phyloP scores from a whole-genome alignment of 1,140 invertebrate species.

The Sitobion miscanthi region DNA sequence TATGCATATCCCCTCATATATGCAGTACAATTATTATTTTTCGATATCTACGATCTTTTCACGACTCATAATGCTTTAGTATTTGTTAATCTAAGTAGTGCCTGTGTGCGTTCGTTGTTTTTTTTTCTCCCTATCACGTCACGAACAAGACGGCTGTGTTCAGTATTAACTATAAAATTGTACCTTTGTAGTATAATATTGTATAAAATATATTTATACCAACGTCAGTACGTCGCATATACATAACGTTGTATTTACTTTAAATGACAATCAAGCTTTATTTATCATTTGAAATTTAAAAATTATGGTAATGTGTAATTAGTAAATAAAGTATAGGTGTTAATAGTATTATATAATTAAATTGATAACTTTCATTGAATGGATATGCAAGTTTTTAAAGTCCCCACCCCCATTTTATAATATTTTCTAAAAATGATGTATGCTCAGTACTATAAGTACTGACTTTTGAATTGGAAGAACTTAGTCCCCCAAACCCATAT shows the following conservation, averaged over 20 bases:
- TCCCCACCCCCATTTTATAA: too few species aligned
- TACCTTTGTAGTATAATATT: background rate
- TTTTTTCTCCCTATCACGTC: background rate
- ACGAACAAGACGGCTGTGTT: background rate
- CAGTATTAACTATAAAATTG: background rate
- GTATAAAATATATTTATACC: too few species aligned
- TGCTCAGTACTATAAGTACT: too few species aligned
- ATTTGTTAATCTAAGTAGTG: background rate
- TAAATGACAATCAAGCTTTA: background rate
- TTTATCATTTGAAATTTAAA: background rate
- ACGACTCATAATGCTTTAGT: background rate
- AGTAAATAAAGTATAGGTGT: background rate
- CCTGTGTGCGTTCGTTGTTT: background rate
- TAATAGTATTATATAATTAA: background rate
- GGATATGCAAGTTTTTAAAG: background rate
- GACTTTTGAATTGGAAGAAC: too few species aligned
- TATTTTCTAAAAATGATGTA: too few species aligned
- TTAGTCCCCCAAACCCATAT: too few species aligned
- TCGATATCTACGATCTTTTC: background rate
- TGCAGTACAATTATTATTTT: background rate
- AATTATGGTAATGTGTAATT: background rate
- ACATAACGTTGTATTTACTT: background rate
- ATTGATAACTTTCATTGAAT: background rate
- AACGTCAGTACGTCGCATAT: too few species aligned
- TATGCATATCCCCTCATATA: background rate